Evolutionary conservation across 2,888 invertebrate species (phyloP).

Genomic region (Rhamphomyia laevipes): DNA sequence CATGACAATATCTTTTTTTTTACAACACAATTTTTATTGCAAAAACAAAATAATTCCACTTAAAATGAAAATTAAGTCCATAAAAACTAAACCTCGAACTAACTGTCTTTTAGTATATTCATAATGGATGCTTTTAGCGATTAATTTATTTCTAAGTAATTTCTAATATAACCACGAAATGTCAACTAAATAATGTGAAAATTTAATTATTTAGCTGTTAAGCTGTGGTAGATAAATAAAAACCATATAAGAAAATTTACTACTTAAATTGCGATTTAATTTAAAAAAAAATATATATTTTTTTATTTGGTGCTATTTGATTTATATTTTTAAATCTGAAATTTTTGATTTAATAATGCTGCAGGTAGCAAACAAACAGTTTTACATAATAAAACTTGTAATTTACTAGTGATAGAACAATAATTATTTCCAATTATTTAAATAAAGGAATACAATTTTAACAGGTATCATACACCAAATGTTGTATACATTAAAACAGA

Average conservation of each 20-base stretch:
- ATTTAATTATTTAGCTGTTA: not conserved
- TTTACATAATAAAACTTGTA: no score
- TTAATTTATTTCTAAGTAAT: no score
- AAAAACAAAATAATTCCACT: no score
- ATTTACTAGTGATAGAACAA: not conserved
- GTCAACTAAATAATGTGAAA: not conserved
- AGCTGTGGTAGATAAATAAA: conserved; percentile 1
- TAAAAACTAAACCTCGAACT: no score
- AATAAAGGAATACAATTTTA: conserved; percentile 13
- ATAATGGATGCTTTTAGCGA: no score
- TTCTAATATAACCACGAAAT: not conserved
- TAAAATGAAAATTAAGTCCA: no score
- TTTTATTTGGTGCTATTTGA: not conserved
- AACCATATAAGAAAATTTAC: not conserved
- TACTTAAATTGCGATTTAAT: not conserved
- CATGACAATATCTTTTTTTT: not conserved
- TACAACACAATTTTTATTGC: not conserved
- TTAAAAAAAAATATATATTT: not conserved
- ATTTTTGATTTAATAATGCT: not conserved
- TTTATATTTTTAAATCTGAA: not conserved
- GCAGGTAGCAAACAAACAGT: not conserved
- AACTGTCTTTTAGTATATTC: no score
- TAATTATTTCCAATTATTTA: not conserved
- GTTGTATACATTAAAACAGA: conserved; percentile 99
- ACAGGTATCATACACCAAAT: conserved; percentile 96